Evolutionary conservation across 1,140 invertebrate genomes (phyloP).

Genomic region (Psilanteris sp.): DNA sequence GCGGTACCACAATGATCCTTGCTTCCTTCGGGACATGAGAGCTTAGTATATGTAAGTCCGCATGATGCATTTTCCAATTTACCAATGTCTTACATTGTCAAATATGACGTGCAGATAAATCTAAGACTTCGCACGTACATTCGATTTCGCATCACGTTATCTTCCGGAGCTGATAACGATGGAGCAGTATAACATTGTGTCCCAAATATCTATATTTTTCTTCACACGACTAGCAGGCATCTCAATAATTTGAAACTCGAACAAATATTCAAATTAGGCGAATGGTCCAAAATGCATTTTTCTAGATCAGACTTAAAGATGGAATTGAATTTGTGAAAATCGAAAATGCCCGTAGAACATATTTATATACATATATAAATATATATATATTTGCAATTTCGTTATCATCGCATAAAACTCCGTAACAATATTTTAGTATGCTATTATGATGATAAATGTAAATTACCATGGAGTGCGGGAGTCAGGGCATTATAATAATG

Average conservation of each 20-base stretch:
- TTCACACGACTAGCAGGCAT: slow-evolving; percentile 17
- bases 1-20: slow-evolving; percentile 40
- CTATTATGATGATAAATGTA: slow-evolving; percentile 23
- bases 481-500: slow-evolving; percentile 41
- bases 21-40: slow-evolving; percentile 39
- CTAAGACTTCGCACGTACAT: slow-evolving; percentile 33
- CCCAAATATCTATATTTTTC: slow-evolving; percentile 34
- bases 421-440: not conserved
- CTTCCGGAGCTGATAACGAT: slow-evolving; percentile 38
- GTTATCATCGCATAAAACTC: too few relatives aligned
- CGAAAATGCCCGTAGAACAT: too few relatives aligned
- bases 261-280: slow-evolving; percentile 22
- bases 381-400: too few relatives aligned
- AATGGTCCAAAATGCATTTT: too few relatives aligned
- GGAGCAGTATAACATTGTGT: slow-evolving; percentile 15
- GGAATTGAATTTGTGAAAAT: too few relatives aligned
- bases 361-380: too few relatives aligned
- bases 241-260: slow-evolving; percentile 13
- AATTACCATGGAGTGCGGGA: not conserved
- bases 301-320: too few relatives aligned
- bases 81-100: slow-evolving; percentile 58
- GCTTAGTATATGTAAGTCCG: slow-evolving; percentile 40
- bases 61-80: slow-evolving; percentile 59
- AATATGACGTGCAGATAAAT: slow-evolving; percentile 61
- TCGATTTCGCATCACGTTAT: slow-evolving; percentile 51